Percentiles rank a stretch among this genome's conserved stretches.
phyloP scores from a whole-genome alignment of 2,888 invertebrate species.

The Yponomeuta cagnagella region DNA sequence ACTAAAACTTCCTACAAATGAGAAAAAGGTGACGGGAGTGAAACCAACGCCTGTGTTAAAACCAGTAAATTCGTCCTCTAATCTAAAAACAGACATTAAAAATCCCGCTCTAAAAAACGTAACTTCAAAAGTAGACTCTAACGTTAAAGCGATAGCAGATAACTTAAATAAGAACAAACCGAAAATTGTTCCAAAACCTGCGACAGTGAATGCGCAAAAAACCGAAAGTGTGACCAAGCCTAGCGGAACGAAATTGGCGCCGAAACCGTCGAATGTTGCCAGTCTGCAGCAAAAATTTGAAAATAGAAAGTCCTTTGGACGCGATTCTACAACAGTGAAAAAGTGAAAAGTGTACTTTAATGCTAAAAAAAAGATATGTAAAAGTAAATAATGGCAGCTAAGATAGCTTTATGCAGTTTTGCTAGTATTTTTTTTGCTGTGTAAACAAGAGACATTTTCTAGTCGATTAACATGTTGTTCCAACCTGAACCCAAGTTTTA shows the following conservation, averaged over 20 bases:
- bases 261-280: constrained; percentile 82
- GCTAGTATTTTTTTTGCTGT: not conserved
- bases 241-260: constrained; percentile 41
- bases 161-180: constrained; percentile 67
- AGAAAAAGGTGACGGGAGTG: constrained; percentile 51
- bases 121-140: constrained; percentile 57
- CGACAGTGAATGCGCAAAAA: constrained; percentile 40
- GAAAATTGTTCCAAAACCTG: constrained; percentile 64
- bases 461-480: not conserved
- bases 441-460: constrained; percentile 5
- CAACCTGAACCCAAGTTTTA: not conserved
- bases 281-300: constrained; percentile 88
- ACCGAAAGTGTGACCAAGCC: constrained; percentile 51
- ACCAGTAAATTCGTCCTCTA: constrained; percentile 41
- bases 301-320: constrained; percentile 68
- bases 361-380: not conserved
- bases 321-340: constrained; percentile 53
- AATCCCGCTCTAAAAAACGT: constrained; percentile 45
- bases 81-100: constrained; percentile 35
- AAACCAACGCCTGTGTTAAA: constrained; percentile 48
- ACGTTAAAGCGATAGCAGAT: constrained; percentile 64
- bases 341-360: constrained; percentile 31
- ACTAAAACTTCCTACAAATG: constrained; percentile 46
- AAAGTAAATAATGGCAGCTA: not conserved
- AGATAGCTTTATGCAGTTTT: not conserved